Percentiles rank a stretch among this genome's conserved stretches.
phyloP scores from a whole-genome alignment of 1,140 invertebrate species.

The Scaptomyza pallida region DNA sequence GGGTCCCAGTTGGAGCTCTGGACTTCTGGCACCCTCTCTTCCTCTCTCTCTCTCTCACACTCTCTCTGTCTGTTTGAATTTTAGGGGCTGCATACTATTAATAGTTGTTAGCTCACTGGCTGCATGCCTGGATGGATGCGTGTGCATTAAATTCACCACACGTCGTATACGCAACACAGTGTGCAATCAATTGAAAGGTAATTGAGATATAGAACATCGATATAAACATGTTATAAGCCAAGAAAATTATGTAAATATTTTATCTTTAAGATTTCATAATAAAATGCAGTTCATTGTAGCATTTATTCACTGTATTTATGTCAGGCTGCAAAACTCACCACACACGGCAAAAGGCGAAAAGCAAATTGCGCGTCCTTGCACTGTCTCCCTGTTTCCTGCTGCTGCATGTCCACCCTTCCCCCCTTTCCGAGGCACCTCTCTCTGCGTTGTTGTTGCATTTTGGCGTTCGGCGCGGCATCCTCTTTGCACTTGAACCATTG shows the following conservation, averaged over 20 bases:
- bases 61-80: conserved; percentile 27
- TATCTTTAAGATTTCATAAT: no score
- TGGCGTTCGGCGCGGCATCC: conserved; percentile 56
- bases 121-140: not conserved
- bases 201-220: no score
- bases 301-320: conserved; percentile 28
- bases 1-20: conserved; percentile 9
- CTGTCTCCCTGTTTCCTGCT: conserved; percentile 14
- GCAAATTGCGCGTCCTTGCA: conserved; percentile 54
- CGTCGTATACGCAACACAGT: conserved; percentile 69
- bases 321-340: conserved; percentile 60
- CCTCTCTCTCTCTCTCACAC: conserved; percentile 12
- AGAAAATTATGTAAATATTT: no score
- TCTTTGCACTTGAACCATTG: conserved; percentile 83
- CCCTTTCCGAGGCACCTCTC: conserved; percentile 5
- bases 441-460: conserved; percentile 22
- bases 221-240: not conserved
- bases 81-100: conserved; percentile 56
- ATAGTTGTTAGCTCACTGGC: conserved; percentile 37
- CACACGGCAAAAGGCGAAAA: conserved; percentile 34
- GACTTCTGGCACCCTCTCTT: no score
- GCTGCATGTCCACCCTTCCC: not conserved
- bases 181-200: not conserved
- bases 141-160: conserved; percentile 44
- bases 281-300: not conserved